These are phyloP conservation scores for Drosophila funebris DNA, from an alignment of 1,140 invertebrate genomes.

Conservation along the genomic window DNA sequence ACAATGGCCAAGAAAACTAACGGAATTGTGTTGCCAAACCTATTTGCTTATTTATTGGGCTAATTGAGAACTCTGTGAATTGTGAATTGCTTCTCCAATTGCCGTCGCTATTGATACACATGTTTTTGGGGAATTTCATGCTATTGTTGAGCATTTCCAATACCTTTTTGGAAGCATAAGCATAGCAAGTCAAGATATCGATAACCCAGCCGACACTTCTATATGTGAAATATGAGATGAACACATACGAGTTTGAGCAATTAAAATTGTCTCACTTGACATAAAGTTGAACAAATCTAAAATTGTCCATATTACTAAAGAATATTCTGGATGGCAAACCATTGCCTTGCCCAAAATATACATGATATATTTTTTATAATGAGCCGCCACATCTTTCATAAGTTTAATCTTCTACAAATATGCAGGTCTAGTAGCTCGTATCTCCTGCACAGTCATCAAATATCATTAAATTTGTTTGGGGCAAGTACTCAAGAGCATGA, in stretches of 20 bases:
- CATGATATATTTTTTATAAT: too few species aligned
- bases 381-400: too few species aligned
- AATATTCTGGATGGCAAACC: too few species aligned
- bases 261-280: too few species aligned
- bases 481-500: constrained; percentile 33
- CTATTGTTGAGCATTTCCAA: neutral
- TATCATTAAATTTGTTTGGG: constrained; percentile 55
- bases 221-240: too few species aligned
- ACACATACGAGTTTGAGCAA: too few species aligned
- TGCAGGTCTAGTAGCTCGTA: neutral
- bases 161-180: neutral
- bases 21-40: constrained; percentile 32
- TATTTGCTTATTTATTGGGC: constrained; percentile 58
- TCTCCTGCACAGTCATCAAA: constrained; percentile 56
- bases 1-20: constrained; percentile 32
- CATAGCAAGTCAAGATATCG: too few species aligned
- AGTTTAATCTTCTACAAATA: neutral
- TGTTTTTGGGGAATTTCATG: neutral
- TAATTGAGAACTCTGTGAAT: constrained; percentile 56
- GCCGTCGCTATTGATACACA: neutral
- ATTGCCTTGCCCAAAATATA: too few species aligned
- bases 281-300: too few species aligned
- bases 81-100: constrained; percentile 20
- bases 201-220: too few species aligned
- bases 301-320: too few species aligned